These are phyloP conservation scores for Procambarus virginalis DNA, from an alignment of 1,140 invertebrate genomes.

Conservation along the genomic window DNA sequence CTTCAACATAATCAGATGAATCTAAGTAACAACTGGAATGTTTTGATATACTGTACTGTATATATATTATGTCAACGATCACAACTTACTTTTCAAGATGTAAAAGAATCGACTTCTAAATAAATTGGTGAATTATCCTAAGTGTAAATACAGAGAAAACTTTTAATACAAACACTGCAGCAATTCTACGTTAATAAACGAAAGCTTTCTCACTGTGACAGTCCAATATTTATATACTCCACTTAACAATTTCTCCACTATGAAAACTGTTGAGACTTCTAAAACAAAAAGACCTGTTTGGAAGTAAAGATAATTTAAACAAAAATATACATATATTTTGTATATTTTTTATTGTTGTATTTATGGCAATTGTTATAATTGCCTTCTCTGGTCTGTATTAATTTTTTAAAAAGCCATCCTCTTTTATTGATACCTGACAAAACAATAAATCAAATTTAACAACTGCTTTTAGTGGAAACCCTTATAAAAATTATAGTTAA, in stretches of 20 bases:
- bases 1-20: constrained; percentile 31
- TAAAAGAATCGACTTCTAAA: constrained; percentile 21
- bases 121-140: constrained; percentile 10
- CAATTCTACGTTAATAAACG: not conserved
- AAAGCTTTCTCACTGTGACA: constrained; percentile 2
- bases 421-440: constrained; percentile 15
- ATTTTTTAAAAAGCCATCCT: not conserved
- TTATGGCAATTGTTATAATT: not conserved
- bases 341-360: no score
- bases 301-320: no score
- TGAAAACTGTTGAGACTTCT: constrained; percentile 23
- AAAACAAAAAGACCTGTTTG: no score
- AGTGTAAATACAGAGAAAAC: constrained; percentile 14
- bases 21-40: constrained; percentile 64
- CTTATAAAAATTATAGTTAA: constrained; percentile 52
- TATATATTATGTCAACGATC: constrained; percentile 41
- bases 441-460: constrained; percentile 53
- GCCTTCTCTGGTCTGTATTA: not conserved
- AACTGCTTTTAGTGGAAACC: constrained; percentile 29
- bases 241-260: not conserved
- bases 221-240: constrained; percentile 1
- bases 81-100: constrained; percentile 51
- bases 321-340: no score
- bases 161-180: constrained; percentile 18
- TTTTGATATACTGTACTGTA: constrained; percentile 3